Conservation (phyloP, 2,888 invertebrate genomes). For the Synergus laeviventris region DNA sequence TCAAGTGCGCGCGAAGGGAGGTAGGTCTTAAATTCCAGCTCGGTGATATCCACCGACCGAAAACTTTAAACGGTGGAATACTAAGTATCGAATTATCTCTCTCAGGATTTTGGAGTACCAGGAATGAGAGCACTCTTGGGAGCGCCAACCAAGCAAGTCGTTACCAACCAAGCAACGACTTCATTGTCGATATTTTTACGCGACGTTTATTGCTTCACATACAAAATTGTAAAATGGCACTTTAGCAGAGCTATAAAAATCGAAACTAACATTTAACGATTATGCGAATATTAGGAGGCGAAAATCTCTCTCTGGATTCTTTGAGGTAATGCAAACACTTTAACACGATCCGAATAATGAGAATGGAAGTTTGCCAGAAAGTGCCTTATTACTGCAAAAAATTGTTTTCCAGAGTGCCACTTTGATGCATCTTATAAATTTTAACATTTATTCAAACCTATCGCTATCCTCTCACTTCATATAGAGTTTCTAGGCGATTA, state of each 20-base stretch:
- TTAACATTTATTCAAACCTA: no score
- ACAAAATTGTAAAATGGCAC: conserved; percentile 3
- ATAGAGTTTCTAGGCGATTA: no score
- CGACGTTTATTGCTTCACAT: conserved; percentile 7
- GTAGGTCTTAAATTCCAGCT: neutral
- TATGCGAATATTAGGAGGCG: neutral
- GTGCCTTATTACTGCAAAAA: no score
- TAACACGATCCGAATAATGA: no score
- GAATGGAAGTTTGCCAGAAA: no score
- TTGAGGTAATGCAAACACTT: neutral
- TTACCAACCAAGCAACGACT: neutral
- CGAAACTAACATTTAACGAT: neutral
- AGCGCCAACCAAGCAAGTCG: neutral
- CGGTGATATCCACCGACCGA: neutral
- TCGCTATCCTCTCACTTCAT: no score
- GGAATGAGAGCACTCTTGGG: neutral
- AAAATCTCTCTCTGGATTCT: neutral
- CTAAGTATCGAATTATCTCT: conserved; percentile 6
- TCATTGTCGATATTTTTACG: conserved; percentile 1
- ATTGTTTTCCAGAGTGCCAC: no score
- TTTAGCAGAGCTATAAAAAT: neutral
- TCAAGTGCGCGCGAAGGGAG: neutral
- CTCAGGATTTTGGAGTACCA: neutral
- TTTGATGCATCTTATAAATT: no score
- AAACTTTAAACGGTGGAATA: neutral